These are phyloP conservation scores for Drosophila gunungcola DNA, from an alignment of 1,140 invertebrate species.

Conservation along the genomic window DNA sequence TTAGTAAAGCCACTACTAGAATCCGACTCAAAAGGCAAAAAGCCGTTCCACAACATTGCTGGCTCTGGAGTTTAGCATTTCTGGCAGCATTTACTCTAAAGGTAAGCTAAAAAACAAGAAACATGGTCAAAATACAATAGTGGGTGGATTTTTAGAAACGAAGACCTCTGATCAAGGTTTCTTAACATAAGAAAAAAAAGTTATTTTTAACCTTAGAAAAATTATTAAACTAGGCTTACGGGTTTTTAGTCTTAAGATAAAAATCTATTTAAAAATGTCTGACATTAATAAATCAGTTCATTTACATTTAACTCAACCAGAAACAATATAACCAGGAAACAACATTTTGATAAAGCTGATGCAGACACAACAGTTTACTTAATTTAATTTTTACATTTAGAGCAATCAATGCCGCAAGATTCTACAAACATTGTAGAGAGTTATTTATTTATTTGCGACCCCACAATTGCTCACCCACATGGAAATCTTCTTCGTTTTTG, in stretches of 20 bases:
- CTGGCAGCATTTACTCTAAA: slow-evolving; percentile 68
- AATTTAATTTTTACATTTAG: slow-evolving; percentile 7
- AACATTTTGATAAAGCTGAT: not conserved
- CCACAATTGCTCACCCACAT: slow-evolving; percentile 23
- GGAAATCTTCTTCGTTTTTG: slow-evolving; percentile 35
- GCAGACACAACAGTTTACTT: slow-evolving; percentile 9
- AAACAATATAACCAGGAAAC: not conserved
- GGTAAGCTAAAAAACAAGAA: slow-evolving; percentile 43
- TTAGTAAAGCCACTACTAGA: slow-evolving; percentile 76
- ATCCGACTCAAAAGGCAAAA: slow-evolving; percentile 75
- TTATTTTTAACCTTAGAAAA: not conserved
- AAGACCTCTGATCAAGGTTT: not conserved
- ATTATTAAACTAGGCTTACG: too few relatives aligned
- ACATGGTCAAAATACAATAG: slow-evolving; percentile 11
- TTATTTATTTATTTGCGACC: slow-evolving; percentile 11
- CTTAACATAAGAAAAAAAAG: not conserved
- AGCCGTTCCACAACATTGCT: slow-evolving; percentile 60
- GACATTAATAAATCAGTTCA: too few relatives aligned
- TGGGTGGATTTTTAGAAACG: slow-evolving; percentile 1
- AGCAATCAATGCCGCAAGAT: slow-evolving; percentile 15
- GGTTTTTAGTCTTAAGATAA: too few relatives aligned
- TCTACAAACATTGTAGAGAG: slow-evolving; percentile 19
- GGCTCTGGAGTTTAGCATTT: slow-evolving; percentile 65
- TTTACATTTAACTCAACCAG: too few relatives aligned
- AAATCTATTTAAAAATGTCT: too few relatives aligned